Conservation (phyloP, 2,797 vertebrate species). For the Ambastaia sidthimunki region DNA sequence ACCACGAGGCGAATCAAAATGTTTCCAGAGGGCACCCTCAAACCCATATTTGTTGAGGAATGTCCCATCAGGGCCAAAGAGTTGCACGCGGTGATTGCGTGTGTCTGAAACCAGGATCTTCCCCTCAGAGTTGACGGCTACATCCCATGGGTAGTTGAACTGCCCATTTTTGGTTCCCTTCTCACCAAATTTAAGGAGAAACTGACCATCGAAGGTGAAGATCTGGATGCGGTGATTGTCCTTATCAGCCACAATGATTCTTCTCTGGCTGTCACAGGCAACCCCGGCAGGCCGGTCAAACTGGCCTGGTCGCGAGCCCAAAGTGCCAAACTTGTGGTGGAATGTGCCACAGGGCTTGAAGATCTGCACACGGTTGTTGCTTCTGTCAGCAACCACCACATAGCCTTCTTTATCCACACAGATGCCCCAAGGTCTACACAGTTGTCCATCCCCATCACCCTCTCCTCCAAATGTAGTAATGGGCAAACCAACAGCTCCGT, state of each 20-base stretch:
- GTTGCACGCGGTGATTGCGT: conserved; percentile 95
- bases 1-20: conserved; percentile 98
- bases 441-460: conserved; percentile 91
- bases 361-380: conserved; percentile 98
- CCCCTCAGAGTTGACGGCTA: conserved; percentile 93
- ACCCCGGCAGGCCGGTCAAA: conserved; percentile 96
- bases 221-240: conserved; percentile 99
- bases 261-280: conserved; percentile 90
- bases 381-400: conserved; percentile 95
- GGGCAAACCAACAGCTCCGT: conserved; percentile 88
- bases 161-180: conserved; percentile 98
- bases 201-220: conserved; percentile 98
- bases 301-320: conserved; percentile 93
- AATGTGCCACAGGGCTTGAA: conserved; percentile 96
- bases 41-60: conserved; percentile 99
- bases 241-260: conserved; percentile 97
- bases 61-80: conserved; percentile 90
- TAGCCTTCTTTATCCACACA: conserved; percentile 97
- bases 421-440: conserved; percentile 98
- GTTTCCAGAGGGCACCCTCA: conserved; percentile 98
- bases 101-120: conserved; percentile 98
- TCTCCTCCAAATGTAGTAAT: conserved; percentile 90
- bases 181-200: conserved; percentile 97
- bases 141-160: conserved; percentile 99
- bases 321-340: conserved; percentile 95